Conservation (phyloP, 2,797 vertebrate species). For the Fundulus diaphanus region DNA sequence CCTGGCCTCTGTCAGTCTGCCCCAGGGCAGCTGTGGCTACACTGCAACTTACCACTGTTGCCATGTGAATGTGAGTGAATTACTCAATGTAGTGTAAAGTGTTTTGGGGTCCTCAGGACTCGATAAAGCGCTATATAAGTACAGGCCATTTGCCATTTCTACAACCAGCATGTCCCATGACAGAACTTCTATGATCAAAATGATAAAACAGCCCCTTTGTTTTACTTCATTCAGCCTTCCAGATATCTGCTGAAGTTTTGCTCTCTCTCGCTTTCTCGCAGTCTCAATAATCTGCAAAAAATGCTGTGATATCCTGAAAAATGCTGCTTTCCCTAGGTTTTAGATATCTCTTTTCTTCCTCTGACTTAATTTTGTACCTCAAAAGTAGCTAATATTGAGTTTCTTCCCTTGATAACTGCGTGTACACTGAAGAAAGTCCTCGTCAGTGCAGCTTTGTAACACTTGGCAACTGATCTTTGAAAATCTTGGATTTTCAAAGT, state of each 20-base stretch:
- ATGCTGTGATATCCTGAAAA: background rate
- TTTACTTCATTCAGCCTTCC: background rate
- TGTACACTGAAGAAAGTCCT: background rate
- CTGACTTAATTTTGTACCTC: background rate
- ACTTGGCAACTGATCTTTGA: background rate
- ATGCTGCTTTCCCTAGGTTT: background rate
- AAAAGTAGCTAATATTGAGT: background rate
- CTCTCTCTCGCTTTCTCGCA: background rate
- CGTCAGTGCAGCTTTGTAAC: background rate
- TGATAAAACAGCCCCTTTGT: background rate
- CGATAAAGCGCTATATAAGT: too few relatives aligned
- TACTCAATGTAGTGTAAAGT: too few relatives aligned
- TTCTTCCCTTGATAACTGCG: too few relatives aligned
- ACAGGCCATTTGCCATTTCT: background rate
- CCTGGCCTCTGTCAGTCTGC: too few relatives aligned
- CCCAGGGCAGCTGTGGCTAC: too few relatives aligned
- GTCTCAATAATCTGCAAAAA: background rate
- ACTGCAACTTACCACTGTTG: too few relatives aligned
- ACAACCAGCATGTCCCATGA: background rate
- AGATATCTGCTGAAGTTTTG: background rate
- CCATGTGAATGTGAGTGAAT: too few relatives aligned
- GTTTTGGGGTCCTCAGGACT: too few relatives aligned
- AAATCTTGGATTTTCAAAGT: background rate
- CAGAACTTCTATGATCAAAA: background rate
- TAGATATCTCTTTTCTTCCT: background rate